These are phyloP conservation scores for Odobenus rosmarus DNA, from an alignment of 2,113 vertebrate species.

Conservation along the genomic window DNA sequence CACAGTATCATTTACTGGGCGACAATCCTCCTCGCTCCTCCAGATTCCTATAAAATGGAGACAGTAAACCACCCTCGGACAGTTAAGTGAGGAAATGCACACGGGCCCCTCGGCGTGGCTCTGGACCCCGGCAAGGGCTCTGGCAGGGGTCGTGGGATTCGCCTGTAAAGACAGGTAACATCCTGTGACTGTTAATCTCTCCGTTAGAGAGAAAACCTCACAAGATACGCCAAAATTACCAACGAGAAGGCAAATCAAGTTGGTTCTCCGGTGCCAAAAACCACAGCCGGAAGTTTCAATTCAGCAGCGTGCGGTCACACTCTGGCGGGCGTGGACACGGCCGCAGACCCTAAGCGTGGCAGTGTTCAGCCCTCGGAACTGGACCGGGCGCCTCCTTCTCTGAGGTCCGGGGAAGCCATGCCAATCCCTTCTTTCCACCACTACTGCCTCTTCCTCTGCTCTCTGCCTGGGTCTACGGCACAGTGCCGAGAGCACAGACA, in stretches of 20 bases:
- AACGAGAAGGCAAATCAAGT: neutral
- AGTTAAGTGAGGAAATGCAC: neutral
- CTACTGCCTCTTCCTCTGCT: neutral
- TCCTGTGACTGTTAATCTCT: neutral
- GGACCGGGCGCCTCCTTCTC: fast-evolving
- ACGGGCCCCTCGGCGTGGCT: fast-evolving
- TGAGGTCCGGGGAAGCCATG: neutral
- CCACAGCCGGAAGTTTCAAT: neutral
- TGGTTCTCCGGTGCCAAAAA: neutral
- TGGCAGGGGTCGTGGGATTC: fast-evolving
- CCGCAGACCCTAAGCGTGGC: neutral
- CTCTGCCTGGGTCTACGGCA: fast-evolving
- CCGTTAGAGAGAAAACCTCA: neutral
- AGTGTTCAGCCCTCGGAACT: neutral
- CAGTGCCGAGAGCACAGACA: neutral
- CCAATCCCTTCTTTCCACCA: too few species aligned
- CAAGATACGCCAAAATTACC: neutral
- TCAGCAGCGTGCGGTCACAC: fast-evolving
- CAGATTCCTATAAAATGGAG: neutral
- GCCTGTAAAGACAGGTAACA: fast-evolving
- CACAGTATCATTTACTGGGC: too few species aligned
- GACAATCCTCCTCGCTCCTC: neutral
- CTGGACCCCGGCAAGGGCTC: neutral
- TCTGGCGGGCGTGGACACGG: fast-evolving
- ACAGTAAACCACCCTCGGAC: neutral